phyloP scores from a whole-genome alignment of 1,140 invertebrate species.

The Frieseomelitta varia region DNA sequence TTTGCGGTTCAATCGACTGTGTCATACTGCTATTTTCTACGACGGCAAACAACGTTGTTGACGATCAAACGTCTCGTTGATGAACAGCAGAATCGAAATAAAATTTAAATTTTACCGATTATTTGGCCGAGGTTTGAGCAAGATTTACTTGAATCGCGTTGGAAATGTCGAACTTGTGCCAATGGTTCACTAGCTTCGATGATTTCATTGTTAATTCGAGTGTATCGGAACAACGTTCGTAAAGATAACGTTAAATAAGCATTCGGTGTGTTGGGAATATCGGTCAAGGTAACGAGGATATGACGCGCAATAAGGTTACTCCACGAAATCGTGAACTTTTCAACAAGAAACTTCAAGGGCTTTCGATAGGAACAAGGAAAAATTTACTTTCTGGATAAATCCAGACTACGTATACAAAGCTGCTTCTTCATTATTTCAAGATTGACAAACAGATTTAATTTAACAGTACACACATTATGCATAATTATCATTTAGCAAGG shows the following conservation, averaged over 20 bases:
- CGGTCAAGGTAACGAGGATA: constrained; percentile 47
- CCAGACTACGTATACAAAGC: neutral
- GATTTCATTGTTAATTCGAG: constrained; percentile 21
- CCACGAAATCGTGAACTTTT: constrained; percentile 6
- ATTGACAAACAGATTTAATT: neutral
- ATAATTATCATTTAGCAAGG: neutral
- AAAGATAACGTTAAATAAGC: constrained; percentile 63
- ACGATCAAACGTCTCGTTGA: neutral
- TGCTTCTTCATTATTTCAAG: neutral
- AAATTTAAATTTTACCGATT: neutral
- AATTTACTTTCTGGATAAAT: neutral
- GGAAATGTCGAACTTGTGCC: neutral
- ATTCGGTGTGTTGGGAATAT: constrained; percentile 41
- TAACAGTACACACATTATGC: neutral
- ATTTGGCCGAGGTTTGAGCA: too few relatives aligned
- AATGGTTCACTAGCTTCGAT: neutral
- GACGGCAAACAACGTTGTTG: constrained; percentile 6
- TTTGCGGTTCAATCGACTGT: constrained; percentile 22
- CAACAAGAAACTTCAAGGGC: neutral
- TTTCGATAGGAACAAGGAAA: neutral
- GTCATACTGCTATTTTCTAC: neutral
- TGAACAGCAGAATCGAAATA: too few relatives aligned
- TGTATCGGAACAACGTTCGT: constrained; percentile 41
- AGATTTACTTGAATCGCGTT: neutral
- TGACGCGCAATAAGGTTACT: constrained; percentile 25